phyloP scores from a whole-genome alignment of 37 sponge, comb jelly and placozoan species.

The Chondrilla cf. caribensis region DNA sequence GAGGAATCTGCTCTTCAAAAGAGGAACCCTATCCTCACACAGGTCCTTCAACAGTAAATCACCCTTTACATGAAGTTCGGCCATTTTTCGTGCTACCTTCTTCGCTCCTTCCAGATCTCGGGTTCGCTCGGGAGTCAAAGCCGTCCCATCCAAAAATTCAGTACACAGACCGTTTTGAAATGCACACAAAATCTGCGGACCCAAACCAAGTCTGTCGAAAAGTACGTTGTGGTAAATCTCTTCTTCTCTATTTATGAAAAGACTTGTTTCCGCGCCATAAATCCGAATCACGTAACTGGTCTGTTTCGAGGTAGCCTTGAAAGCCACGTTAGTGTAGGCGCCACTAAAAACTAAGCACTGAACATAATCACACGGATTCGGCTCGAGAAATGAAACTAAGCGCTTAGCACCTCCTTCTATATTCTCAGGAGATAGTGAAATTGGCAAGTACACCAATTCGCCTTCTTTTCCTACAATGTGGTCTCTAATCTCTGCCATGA shows the following conservation, averaged over 20 bases:
- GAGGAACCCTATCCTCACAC: background rate
- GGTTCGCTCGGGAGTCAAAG: background rate
- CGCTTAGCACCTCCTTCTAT: background rate
- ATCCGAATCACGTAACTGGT: background rate
- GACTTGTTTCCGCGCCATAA: background rate
- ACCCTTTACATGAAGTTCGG: background rate
- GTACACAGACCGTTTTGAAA: slow-evolving; percentile 6
- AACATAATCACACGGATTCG: background rate
- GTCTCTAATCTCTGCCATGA: too few species aligned
- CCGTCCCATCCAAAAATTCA: background rate
- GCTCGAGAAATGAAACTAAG: background rate
- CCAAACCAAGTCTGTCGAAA: background rate
- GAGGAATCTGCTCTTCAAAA: background rate
- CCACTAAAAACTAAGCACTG: background rate
- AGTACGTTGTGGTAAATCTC: background rate
- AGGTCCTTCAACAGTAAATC: background rate
- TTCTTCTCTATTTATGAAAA: slow-evolving; percentile 7
- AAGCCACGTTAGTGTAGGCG: background rate
- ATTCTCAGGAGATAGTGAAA: background rate
- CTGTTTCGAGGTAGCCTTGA: background rate
- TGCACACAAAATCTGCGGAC: background rate
- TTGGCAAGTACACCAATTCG: background rate
- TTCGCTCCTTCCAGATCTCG: background rate
- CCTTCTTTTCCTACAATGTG: too few species aligned
- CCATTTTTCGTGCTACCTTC: background rate